phyloP scores from a whole-genome alignment of 1,140 invertebrate species.

The Drosophila sproati region DNA sequence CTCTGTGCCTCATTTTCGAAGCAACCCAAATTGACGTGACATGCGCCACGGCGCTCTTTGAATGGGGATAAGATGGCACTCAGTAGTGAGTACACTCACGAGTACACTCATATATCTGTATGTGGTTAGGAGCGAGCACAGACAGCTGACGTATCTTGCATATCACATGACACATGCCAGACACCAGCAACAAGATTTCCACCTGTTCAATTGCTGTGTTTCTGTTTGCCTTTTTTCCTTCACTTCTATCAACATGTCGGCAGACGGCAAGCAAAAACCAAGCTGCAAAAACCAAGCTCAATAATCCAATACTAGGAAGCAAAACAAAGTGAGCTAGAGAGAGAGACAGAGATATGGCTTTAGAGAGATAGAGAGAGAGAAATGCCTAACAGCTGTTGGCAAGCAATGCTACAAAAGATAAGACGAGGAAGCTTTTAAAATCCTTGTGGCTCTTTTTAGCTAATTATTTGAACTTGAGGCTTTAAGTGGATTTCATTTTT shows the following conservation, averaged over 20 bases:
- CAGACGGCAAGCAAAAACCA: constrained; percentile 7
- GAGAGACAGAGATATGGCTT: background rate
- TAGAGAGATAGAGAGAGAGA: background rate
- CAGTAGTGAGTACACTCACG: constrained; percentile 8
- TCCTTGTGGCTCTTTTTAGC: constrained; percentile 5
- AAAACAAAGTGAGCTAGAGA: background rate
- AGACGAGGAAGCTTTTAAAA: constrained; percentile 11
- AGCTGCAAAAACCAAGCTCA: constrained; percentile 14
- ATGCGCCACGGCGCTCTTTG: constrained; percentile 40
- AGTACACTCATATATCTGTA: constrained; percentile 19
- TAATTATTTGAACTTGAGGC: constrained; percentile 13
- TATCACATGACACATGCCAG: constrained; percentile 61
- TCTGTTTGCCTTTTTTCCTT: constrained; percentile 21
- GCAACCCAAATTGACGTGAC: constrained; percentile 67
- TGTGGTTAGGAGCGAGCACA: background rate
- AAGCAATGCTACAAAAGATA: constrained; percentile 8
- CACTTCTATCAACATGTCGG: constrained; percentile 60
- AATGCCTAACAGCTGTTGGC: constrained; percentile 2
- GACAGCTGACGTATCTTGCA: constrained; percentile 38
- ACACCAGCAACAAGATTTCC: constrained; percentile 50
- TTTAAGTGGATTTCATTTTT: background rate
- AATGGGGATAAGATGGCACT: constrained; percentile 10
- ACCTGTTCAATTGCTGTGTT: constrained; percentile 54
- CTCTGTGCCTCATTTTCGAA: constrained; percentile 44
- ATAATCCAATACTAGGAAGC: constrained; percentile 27